Conservation (phyloP, 1,140 invertebrate genomes). For the Ditylenchus dipsaci region DNA sequence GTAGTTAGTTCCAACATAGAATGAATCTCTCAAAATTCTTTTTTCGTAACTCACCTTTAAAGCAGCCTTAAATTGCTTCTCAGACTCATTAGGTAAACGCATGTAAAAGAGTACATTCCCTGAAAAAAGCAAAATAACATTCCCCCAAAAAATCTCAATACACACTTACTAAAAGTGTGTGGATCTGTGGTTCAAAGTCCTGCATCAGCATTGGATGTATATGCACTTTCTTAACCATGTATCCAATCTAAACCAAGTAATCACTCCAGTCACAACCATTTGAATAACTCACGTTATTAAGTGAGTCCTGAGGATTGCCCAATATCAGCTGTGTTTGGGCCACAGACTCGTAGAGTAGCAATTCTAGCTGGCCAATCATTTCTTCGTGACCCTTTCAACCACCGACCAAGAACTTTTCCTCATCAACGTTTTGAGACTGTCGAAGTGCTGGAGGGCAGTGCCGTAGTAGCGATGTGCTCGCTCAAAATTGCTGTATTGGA, state of each 20-base stretch:
- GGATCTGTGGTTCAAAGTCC: conserved; percentile 38
- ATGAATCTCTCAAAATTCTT: background rate
- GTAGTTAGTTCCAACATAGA: too few species aligned
- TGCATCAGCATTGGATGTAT: conserved; percentile 16
- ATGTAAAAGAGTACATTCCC: conserved; percentile 39
- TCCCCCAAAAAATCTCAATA: background rate
- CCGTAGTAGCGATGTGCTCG: conserved; percentile 33
- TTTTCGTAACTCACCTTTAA: conserved; percentile 18
- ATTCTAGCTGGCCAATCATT: conserved; percentile 20
- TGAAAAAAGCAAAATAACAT: conserved; percentile 17
- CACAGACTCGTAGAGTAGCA: conserved; percentile 33
- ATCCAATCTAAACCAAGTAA: conserved; percentile 22
- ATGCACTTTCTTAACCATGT: conserved; percentile 18
- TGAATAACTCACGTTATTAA: conserved; percentile 25
- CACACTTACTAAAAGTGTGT: conserved; percentile 28
- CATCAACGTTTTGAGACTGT: conserved; percentile 28
- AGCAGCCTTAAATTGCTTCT: conserved; percentile 24
- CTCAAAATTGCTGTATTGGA: conserved; percentile 39
- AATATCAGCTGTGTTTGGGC: conserved; percentile 37
- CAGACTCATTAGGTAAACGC: conserved; percentile 24
- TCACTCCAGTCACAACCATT: background rate
- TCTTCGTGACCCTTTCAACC: conserved; percentile 25
- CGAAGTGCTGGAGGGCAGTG: conserved; percentile 40
- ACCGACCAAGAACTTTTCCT: conserved; percentile 32
- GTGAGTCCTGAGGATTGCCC: conserved; percentile 31